These are phyloP conservation scores for Pedicia rivosa DNA, from an alignment of 2,888 invertebrate genomes.

Conservation along the genomic window DNA sequence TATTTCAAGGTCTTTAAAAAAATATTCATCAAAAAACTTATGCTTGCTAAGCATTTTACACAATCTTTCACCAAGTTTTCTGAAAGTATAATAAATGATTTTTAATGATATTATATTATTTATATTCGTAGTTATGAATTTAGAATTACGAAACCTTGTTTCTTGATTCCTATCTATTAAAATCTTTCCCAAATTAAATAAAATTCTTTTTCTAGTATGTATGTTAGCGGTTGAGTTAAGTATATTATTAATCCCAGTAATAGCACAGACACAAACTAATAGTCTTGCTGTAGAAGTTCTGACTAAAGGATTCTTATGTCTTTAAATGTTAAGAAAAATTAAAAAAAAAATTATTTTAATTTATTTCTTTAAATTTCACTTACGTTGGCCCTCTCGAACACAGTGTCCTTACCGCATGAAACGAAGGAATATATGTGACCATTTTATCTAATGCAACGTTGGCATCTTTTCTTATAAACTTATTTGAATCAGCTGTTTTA, in stretches of 20 bases:
- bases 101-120: no score
- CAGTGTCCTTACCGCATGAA: slow-evolving; percentile 25
- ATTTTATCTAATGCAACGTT: slow-evolving; percentile 41
- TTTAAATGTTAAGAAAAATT: no score
- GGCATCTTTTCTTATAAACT: slow-evolving; percentile 47
- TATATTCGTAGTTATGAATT: no score
- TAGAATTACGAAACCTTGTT: no score
- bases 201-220: slow-evolving; percentile 23
- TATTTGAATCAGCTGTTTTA: slow-evolving; percentile 44
- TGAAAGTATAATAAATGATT: no score
- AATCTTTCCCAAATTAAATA: slow-evolving; percentile 24
- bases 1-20: slow-evolving; percentile 26
- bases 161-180: slow-evolving; percentile 26
- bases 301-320: slow-evolving; percentile 42
- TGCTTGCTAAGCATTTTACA: slow-evolving; percentile 25
- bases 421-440: slow-evolving; percentile 38
- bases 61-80: slow-evolving; percentile 27
- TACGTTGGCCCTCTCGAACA: slow-evolving; percentile 26
- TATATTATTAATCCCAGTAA: slow-evolving; percentile 35
- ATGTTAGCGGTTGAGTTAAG: slow-evolving; percentile 28
- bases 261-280: slow-evolving; percentile 36
- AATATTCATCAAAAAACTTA: slow-evolving; percentile 22
- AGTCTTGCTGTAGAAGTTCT: slow-evolving; percentile 38
- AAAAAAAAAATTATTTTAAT: no score
- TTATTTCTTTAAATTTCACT: no score